Conservation (phyloP, 2,797 vertebrate species). For the Labroides dimidiatus region DNA sequence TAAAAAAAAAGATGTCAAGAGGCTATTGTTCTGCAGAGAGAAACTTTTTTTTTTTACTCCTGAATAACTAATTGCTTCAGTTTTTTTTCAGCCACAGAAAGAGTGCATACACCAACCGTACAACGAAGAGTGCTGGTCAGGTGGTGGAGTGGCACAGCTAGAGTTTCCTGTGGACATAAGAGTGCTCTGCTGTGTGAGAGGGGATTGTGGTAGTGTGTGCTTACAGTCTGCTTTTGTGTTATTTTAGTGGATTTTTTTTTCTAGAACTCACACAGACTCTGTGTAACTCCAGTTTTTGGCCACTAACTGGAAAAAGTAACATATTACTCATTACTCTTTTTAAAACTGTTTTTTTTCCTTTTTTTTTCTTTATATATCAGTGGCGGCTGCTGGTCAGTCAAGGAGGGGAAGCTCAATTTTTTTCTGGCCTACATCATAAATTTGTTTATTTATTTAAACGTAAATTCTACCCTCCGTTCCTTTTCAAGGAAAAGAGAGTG, state of each 20-base stretch:
- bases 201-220: constrained; percentile 8
- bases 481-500: too few relatives aligned
- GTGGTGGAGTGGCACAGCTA: constrained; percentile 16
- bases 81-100: constrained; percentile 12
- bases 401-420: too few relatives aligned
- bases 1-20: constrained; percentile 47
- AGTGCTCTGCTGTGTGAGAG: constrained; percentile 11
- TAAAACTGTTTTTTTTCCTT: too few relatives aligned
- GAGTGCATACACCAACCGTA: too few relatives aligned
- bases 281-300: too few relatives aligned
- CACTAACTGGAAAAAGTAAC: too few relatives aligned
- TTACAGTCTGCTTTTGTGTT: constrained; percentile 8
- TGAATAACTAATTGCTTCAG: constrained; percentile 38
- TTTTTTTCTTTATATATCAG: too few relatives aligned
- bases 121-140: constrained; percentile 22
- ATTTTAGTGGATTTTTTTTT: neutral
- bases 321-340: too few relatives aligned
- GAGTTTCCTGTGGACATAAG: constrained; percentile 2
- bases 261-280: constrained; percentile 8
- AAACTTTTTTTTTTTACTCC: neutral
- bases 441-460: too few relatives aligned
- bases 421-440: too few relatives aligned
- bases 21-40: constrained; percentile 18
- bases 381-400: too few relatives aligned
- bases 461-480: too few relatives aligned